Conservation (phyloP, 2,113 vertebrate species). For the Lepus timidus region DNA sequence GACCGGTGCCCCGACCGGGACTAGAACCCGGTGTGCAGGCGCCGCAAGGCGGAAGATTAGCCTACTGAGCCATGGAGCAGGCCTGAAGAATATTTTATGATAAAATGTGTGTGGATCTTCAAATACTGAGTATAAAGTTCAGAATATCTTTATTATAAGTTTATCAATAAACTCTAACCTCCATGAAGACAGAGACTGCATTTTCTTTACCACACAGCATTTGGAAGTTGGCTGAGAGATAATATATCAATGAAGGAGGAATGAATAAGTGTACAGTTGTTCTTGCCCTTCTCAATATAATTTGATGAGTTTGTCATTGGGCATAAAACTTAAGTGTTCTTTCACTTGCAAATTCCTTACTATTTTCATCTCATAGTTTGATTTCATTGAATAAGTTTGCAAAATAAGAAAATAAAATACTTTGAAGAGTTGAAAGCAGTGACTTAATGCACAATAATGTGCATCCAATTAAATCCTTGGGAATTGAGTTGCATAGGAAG, state of each 20-base stretch:
- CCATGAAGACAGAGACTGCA: neutral
- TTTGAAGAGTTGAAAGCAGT: neutral
- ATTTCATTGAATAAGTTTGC: constrained; percentile 33
- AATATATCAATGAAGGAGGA: neutral
- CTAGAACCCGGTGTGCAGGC: too few relatives aligned
- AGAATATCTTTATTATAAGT: neutral
- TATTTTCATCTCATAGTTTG: constrained; percentile 4
- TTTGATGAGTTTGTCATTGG: neutral
- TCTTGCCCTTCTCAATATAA: neutral
- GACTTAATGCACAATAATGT: neutral
- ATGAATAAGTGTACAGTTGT: neutral
- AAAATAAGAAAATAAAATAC: neutral
- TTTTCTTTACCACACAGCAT: neutral
- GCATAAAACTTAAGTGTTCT: neutral
- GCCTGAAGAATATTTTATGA: neutral
- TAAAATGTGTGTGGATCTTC: neutral
- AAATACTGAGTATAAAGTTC: neutral
- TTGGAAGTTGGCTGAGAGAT: neutral
- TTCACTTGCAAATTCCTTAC: neutral
- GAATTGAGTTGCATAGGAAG: neutral
- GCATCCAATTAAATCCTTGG: neutral
- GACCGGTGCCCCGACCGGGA: too few relatives aligned
- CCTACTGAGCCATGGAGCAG: too few relatives aligned
- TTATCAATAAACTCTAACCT: neutral
- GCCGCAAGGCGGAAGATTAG: too few relatives aligned